Conservation (phyloP, 2,888 invertebrate species). For the Synergus itoensis region DNA sequence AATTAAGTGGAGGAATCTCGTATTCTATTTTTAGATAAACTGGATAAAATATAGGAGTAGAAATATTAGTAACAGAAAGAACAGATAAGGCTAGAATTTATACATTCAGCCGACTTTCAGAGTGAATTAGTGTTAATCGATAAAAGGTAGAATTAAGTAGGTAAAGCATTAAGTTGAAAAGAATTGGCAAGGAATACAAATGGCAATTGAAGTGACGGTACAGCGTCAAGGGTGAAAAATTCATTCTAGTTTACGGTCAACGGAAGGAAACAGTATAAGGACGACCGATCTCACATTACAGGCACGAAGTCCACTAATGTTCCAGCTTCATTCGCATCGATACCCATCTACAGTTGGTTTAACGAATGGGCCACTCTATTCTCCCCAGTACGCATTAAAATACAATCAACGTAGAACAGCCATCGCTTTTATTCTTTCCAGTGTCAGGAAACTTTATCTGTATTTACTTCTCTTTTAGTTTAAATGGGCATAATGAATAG, state of each 20-base stretch:
- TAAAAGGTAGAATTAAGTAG: neutral
- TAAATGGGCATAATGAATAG: neutral
- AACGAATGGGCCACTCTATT: slow-evolving; percentile 24
- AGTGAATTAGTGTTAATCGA: neutral
- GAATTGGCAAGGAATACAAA: neutral
- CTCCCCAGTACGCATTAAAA: slow-evolving; percentile 33
- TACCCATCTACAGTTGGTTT: slow-evolving; percentile 41
- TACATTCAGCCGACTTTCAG: neutral
- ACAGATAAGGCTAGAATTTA: neutral
- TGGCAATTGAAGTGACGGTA: neutral
- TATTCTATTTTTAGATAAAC: neutral
- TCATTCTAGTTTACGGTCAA: slow-evolving; percentile 32
- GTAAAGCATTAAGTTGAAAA: neutral
- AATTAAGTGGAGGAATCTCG: neutral
- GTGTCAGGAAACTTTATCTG: neutral
- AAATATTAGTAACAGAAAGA: too few species aligned
- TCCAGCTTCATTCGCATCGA: slow-evolving; percentile 41
- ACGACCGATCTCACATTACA: slow-evolving; percentile 36
- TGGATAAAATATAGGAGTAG: neutral
- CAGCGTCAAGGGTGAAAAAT: slow-evolving; percentile 13
- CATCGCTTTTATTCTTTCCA: neutral
- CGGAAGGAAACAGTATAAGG: slow-evolving; percentile 3
- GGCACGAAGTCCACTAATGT: slow-evolving; percentile 38
- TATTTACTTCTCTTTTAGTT: neutral
- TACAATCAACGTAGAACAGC: slow-evolving; percentile 31